Evolutionary conservation across 2,797 vertebrate genomes (phyloP).

Genomic region (Oceanodroma leucorhoa): DNA sequence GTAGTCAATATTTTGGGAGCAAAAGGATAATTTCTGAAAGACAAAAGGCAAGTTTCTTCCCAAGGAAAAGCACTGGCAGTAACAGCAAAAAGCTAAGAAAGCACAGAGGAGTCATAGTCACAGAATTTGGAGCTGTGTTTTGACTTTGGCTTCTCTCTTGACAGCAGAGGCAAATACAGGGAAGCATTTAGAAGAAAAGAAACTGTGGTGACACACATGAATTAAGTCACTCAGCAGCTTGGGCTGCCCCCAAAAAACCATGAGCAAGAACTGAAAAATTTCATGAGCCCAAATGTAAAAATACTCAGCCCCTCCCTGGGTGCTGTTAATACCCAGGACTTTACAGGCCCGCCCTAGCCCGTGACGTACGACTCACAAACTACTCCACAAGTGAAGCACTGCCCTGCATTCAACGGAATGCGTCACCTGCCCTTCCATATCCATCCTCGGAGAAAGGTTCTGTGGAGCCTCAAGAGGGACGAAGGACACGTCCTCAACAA

Average conservation of each 20-base stretch:
- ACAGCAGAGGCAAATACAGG: background rate
- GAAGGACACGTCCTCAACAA: background rate
- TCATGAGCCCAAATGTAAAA: background rate
- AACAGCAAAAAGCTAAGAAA: background rate
- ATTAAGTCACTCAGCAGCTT: background rate
- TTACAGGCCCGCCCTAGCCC: background rate
- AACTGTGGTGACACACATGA: background rate
- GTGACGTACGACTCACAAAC: background rate
- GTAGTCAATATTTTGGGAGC: background rate
- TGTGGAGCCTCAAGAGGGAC: background rate
- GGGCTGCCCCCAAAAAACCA: background rate
- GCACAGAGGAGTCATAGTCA: background rate
- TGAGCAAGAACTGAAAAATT: background rate
- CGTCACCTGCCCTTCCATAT: background rate
- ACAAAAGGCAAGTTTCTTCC: background rate
- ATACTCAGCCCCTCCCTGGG: background rate
- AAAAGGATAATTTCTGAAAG: background rate
- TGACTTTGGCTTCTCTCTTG: background rate
- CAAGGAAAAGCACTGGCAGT: background rate
- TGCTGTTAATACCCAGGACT: background rate
- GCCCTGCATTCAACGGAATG: accelerated
- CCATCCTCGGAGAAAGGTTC: background rate
- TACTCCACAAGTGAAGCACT: background rate
- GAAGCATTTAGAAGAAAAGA: background rate
- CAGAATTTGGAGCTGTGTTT: background rate